A percentile compares a stretch with the other conserved stretches of the same genome.
Conservation (phyloP, 2,113 vertebrate genomes). For the Pterocles gutturalis region DNA sequence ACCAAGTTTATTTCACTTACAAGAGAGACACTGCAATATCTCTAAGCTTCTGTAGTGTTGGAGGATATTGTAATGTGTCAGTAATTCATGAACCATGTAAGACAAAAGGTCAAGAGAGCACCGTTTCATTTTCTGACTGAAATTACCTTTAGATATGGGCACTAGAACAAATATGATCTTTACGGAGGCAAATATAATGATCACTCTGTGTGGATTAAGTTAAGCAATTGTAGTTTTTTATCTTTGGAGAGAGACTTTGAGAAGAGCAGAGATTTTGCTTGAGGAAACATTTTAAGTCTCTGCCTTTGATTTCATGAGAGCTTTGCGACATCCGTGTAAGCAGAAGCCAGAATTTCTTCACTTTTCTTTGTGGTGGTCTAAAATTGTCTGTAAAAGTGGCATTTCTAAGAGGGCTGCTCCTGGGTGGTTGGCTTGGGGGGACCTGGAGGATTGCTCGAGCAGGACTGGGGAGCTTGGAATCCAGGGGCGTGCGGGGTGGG, state of each 20-base stretch:
- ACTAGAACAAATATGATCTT: conserved; percentile 59
- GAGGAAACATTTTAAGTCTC: conserved; percentile 23
- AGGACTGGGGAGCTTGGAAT: not conserved
- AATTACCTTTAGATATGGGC: conserved; percentile 62
- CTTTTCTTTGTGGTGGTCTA: not conserved
- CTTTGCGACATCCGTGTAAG: not conserved
- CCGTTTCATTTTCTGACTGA: conserved; percentile 69
- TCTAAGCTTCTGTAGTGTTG: conserved; percentile 37
- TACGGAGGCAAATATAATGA: conserved; percentile 8
- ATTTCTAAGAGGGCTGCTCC: not conserved
- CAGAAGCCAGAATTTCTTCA: conserved; percentile 1
- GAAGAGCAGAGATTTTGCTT: conserved; percentile 29
- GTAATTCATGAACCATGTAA: conserved; percentile 43
- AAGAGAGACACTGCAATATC: conserved; percentile 36
- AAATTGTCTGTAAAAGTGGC: not conserved
- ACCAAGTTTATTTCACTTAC: conserved; percentile 65
- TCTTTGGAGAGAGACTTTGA: conserved; percentile 12
- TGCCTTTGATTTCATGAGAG: conserved; percentile 38
- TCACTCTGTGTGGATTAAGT: conserved; percentile 46
- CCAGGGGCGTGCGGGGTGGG: fast-evolving
- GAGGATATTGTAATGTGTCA: conserved; percentile 47
- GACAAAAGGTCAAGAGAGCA: conserved; percentile 67
- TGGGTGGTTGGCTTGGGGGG: fast-evolving
- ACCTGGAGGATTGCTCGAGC: not conserved
- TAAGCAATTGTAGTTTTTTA: conserved; percentile 43